phyloP scores from a whole-genome alignment of 2,888 invertebrate genomes.

The Amaurobius ferox region DNA sequence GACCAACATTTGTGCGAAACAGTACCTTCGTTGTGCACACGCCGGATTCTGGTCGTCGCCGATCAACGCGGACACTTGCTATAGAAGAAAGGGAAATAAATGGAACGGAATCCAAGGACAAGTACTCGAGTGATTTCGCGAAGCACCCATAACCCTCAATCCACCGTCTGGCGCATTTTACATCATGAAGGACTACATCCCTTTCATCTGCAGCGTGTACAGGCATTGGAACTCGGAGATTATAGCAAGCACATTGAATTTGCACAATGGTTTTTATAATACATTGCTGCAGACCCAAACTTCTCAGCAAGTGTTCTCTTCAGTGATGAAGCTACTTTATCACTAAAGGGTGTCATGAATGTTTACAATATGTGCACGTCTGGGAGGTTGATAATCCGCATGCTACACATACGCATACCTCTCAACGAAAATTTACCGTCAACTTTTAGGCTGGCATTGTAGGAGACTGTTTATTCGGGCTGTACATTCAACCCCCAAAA shows the following conservation, averaged over 20 bases:
- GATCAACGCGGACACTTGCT: neutral
- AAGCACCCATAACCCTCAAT: neutral
- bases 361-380: neutral
- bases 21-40: neutral
- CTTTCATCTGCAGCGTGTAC: neutral
- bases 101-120: neutral
- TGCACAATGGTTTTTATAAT: neutral
- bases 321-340: neutral
- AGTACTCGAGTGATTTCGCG: neutral
- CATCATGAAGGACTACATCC: neutral
- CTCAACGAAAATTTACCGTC: neutral
- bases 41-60: constrained; percentile 10
- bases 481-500: neutral
- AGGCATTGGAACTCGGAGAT: constrained; percentile 7
- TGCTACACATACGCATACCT: neutral
- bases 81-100: neutral
- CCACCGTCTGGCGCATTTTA: neutral
- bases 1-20: neutral
- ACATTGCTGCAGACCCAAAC: neutral
- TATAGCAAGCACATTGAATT: neutral
- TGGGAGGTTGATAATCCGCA: neutral
- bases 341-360: neutral
- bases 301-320: constrained; percentile 10
- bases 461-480: neutral
- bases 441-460: constrained; percentile 15